Evolutionary conservation across 2,888 invertebrate species (phyloP).

Genomic region (Melinopterus prodromus): DNA sequence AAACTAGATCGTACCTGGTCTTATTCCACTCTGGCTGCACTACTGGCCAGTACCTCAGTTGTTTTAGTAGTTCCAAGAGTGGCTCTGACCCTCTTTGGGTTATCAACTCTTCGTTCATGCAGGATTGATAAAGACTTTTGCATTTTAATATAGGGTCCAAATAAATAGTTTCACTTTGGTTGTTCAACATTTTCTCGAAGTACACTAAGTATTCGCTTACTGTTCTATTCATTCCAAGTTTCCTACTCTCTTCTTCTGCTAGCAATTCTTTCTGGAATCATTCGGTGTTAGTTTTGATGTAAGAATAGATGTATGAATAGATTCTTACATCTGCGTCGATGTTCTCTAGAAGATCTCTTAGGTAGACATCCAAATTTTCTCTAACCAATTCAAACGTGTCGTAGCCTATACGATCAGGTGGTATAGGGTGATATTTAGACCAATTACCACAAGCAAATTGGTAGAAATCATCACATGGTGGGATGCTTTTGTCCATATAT

Average conservation of each 20-base stretch:
- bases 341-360: slow-evolving; percentile 68
- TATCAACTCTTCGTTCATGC: slow-evolving; percentile 81
- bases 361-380: slow-evolving; percentile 77
- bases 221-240: slow-evolving; percentile 20
- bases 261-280: neutral
- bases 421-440: slow-evolving; percentile 84
- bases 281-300: neutral
- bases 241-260: slow-evolving; percentile 13
- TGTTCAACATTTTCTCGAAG: slow-evolving; percentile 29
- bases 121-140: slow-evolving; percentile 84
- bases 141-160: slow-evolving; percentile 79
- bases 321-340: slow-evolving; percentile 11
- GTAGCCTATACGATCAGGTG: slow-evolving; percentile 86
- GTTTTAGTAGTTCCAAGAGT: slow-evolving; percentile 70
- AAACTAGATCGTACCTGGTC: slow-evolving; percentile 74
- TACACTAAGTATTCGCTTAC: slow-evolving; percentile 18
- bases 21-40: slow-evolving; percentile 71
- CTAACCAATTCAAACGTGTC: slow-evolving; percentile 91
- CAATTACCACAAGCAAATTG: slow-evolving; percentile 89
- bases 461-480: slow-evolving; percentile 86
- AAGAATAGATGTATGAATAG: neutral
- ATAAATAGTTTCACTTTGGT: slow-evolving; percentile 16
- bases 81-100: slow-evolving; percentile 77
- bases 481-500: slow-evolving; percentile 76
- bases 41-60: slow-evolving; percentile 92